Base-by-base conservation (phyloP, 2,113 vertebrate genomes). In the Gavia stellata region DNA sequence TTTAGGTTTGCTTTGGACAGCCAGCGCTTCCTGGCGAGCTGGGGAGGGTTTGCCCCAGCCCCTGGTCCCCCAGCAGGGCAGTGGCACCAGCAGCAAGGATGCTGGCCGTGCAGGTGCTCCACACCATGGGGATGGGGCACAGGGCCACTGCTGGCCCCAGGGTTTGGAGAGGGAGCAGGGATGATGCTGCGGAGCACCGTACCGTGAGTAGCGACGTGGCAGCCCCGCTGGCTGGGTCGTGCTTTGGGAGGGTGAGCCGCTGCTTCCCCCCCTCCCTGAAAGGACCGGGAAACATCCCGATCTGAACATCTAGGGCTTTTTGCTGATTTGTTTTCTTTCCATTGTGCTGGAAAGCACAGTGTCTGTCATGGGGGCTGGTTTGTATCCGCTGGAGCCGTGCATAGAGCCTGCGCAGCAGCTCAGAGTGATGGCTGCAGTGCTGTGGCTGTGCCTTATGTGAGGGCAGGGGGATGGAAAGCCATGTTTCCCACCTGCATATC, bases 111-210 rank as follows among this genome's bases (percentile, higher is more conserved):
- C 40, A 50, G 59, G 10, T 6, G 10, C 33, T 24, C 12, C 4
- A 2, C 0, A 0, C 8, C 9, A 0, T 0, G 1, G 45, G 49
- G 11, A 55, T 1, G 2, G 55, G 29, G 17, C 47, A 49, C 0
- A 2, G 70, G 15, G 7, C 10, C 1, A 0, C 47, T 77, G 34
- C 19, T 87, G 19, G 25, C 17, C 33, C 16, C 70, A 50, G 45
- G 40, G 29, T 70, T 65, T 38, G 42, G 36, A 42, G 50, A 33
- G 3, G 28, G 34, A 81, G 24, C 12, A 28, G 44, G 20, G 31
- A 42, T 40, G 50, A 26, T 12, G 26, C 17, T 24, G 44, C 13
- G 17, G 65, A 74, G 29, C 20, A 9, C 55, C 10, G 1, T 17
- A 17, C 6, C 0, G 0, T 44, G n/a, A 14, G 6, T 10, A n/a